Base-by-base conservation (phyloP, 1,140 invertebrate species). In the Drosophila nigromelanica region DNA sequence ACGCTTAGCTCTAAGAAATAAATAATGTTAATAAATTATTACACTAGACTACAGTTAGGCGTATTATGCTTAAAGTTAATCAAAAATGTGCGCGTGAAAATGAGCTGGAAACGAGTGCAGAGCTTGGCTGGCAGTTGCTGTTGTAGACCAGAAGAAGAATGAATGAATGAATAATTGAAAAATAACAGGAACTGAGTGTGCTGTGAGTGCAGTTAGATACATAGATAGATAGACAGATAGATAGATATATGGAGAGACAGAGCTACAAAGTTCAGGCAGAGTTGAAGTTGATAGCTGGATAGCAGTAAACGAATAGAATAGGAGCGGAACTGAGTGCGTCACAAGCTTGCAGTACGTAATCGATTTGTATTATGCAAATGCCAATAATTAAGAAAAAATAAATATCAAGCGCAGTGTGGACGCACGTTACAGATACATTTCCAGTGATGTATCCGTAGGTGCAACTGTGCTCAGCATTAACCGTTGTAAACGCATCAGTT, bases 21-120 rank as follows among this genome's bases (percentile, higher is more conserved):
- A 85, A 85, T 85, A 85, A 80, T 68, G 72, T 74, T 62, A 89
- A 89, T 89, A 89, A 89, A 83, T 89, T 87, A 89, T 83, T 89
- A 89, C 52, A 73, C 73, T 77, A 79, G 72, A 89, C 67, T 82
- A 87, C 82, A 82, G 82, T 79, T 89, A 83, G 66, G 39, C 54
- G 61, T 69, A 75, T 69, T 79, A 76, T 56, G 73, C 63, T 74
- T 79, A 80, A 73, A 66, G 48, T 59, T 72, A 72, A 72, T 71
- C 60, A 64, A 72, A 66, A 63, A 35, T 66, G 61, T 60, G 73
- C 52, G 80, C 61, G 64, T 47, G 62, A 42, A 51, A 60, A 37
- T 48, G 73, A 76, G 55, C 45, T 78, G 56, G 45, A 83, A 80
- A 54, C 68, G 45, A 62, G 71, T 69, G 70, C 60, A 74, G 64